Evolutionary conservation across 2,113 vertebrate species (phyloP).

Genomic region (Dunckerocampus dactyliophorus): DNA sequence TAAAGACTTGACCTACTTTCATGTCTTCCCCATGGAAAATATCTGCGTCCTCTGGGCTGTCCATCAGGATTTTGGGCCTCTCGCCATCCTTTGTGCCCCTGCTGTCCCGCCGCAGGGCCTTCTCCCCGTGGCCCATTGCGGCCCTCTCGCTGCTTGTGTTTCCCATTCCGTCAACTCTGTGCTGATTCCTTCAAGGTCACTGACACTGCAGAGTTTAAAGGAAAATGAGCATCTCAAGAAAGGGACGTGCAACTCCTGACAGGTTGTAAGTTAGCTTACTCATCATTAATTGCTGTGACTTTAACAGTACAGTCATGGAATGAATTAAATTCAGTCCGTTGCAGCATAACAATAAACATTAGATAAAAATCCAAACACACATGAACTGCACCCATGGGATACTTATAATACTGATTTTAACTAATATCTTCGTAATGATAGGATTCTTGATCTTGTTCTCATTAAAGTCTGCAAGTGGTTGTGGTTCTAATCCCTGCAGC

Average conservation of each 20-base stretch:
- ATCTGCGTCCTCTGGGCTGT: conserved; percentile 94
- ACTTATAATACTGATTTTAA: too few relatives aligned
- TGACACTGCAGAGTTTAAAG: conserved; percentile 15
- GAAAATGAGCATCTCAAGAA: conserved; percentile 4
- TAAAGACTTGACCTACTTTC: conserved; percentile 73
- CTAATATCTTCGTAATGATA: too few relatives aligned
- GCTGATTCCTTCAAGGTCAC: conserved; percentile 33
- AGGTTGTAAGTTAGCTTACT: background rate
- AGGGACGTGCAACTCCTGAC: background rate
- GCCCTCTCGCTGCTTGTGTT: conserved; percentile 95
- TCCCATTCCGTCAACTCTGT: conserved; percentile 76
- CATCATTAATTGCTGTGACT: conserved; percentile 15
- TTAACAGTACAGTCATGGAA: background rate
- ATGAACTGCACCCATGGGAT: too few relatives aligned
- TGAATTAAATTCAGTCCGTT: background rate
- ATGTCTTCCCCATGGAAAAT: conserved; percentile 90
- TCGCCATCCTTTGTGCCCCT: conserved; percentile 86
- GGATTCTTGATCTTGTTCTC: too few relatives aligned
- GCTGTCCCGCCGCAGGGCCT: conserved; percentile 81
- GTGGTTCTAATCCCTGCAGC: background rate
- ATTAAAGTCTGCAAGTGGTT: too few relatives aligned
- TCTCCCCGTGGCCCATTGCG: conserved; percentile 86
- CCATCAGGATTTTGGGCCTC: conserved; percentile 93
- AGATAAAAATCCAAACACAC: too few relatives aligned
- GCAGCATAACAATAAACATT: too few relatives aligned